phyloP scores from a whole-genome alignment of 2,113 vertebrate genomes.

The Martes martes region DNA sequence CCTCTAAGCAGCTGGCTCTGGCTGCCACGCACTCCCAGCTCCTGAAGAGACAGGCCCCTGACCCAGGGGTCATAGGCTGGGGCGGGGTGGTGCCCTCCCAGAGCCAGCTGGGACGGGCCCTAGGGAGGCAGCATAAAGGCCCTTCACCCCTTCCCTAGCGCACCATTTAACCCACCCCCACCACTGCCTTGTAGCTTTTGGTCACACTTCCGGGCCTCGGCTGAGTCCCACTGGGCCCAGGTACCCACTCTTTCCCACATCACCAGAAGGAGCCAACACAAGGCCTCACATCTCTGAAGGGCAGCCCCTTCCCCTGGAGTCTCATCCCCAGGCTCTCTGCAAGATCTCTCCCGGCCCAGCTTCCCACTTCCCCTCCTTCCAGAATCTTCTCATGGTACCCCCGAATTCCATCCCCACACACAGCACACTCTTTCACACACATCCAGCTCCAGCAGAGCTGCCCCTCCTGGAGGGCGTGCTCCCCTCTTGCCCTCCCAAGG shows the following conservation, averaged over 20 bases:
- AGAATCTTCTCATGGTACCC: not conserved
- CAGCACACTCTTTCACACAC: not conserved
- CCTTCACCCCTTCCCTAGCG: not conserved
- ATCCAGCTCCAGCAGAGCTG: rapidly evolving
- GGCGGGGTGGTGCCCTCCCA: not conserved
- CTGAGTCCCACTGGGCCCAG: not conserved
- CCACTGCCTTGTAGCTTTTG: not conserved
- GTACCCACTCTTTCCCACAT: not conserved
- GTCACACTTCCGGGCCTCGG: not conserved
- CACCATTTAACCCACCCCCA: not conserved
- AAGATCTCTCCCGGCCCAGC: not conserved
- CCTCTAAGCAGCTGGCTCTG: conserved; percentile 30
- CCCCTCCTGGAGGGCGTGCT: not conserved
- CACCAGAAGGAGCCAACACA: not conserved
- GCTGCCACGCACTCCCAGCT: conserved; percentile 12
- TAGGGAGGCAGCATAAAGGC: not conserved
- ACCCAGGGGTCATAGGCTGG: conserved; percentile 49
- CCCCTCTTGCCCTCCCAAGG: not conserved
- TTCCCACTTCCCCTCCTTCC: not conserved
- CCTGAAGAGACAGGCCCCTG: conserved; percentile 46
- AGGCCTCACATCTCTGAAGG: not conserved
- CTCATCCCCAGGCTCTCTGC: not conserved
- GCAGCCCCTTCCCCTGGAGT: not conserved
- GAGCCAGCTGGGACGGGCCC: not conserved
- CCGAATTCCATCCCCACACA: not conserved